Percentiles rank a stretch among this genome's conserved stretches.
Evolutionary conservation across 1,140 invertebrate species (phyloP).

Genomic region (Oedothorax gibbosus): DNA sequence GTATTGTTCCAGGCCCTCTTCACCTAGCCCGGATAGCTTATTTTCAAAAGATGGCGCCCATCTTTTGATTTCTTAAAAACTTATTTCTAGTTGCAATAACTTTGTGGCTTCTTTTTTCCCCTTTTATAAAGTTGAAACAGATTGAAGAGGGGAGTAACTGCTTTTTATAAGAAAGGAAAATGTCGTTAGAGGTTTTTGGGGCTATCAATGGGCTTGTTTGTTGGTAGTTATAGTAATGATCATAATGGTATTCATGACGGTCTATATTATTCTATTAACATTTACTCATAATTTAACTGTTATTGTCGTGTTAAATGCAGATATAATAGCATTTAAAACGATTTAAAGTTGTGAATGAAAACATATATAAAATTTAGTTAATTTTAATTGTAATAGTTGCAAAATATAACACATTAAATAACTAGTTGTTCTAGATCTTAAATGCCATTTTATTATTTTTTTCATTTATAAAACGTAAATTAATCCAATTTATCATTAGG

Average conservation of each 20-base stretch:
- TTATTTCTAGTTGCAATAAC: constrained; percentile 50
- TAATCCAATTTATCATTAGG: no score
- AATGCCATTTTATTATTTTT: no score
- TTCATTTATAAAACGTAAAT: no score
- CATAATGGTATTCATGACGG: neutral
- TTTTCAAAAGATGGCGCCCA: constrained; percentile 35
- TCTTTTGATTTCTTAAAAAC: constrained; percentile 53
- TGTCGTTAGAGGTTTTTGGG: neutral
- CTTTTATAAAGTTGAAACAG: constrained; percentile 16
- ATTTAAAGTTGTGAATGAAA: no score
- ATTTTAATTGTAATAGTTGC: no score
- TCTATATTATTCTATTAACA: neutral
- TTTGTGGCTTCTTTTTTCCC: constrained; percentile 17
- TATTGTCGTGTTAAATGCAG: no score
- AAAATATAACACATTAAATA: no score
- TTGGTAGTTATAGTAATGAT: constrained; percentile 24
- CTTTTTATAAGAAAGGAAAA: constrained; percentile 18
- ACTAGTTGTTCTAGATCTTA: no score
- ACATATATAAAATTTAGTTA: no score
- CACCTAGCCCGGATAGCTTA: constrained; percentile 11
- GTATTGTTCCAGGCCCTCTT: constrained; percentile 35
- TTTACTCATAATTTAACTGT: neutral
- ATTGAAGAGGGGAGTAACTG: constrained; percentile 43
- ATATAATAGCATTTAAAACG: no score
- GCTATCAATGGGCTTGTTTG: neutral